Base-by-base conservation (phyloP, 2,113 vertebrate species). In the Macaca nemestrina region DNA sequence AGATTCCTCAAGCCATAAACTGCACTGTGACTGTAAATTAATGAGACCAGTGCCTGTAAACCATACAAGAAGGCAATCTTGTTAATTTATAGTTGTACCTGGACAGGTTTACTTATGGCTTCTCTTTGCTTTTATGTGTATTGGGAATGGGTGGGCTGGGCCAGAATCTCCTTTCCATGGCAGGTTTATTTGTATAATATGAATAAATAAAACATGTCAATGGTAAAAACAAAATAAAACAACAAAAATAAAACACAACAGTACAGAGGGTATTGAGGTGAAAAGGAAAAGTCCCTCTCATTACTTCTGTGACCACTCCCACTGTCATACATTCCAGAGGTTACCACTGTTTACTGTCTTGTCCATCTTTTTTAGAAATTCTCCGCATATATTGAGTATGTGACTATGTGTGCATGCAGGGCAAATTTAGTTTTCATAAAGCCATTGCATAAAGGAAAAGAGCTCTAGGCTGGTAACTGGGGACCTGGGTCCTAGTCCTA, bases 1-100 rank as follows among this genome's bases (percentile, higher is more conserved):
- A 96, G 95, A 92, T 95, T 97, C 90, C 88, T 95, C 57, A 90
- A 97, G 70, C 97, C 94, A 85, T 96, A 96, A 97, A 87, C 94
- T 50, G 52, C 88, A n/a, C 94, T 79, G 45, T 92, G 97, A 84
- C 97, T 92, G 57, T 93, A 84, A 97, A 96, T 98, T 95, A 95
- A 96, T 94, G 92, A 96, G 90, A 94, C 84, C 52, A 57, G 94
- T 94, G 55, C 45, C 83, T 75, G 59, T 96, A 95, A 97, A 90
- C 93, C 38, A 25, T 72, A 72, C 75, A 73, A 93, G 80, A 93
- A 94, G 81, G 80, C 90, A 93, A n/a, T 92, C 94, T 97, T 14
- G 2, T 83, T 96, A 96, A 94, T 97, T 97, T 95, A 94, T 92
- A 92, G 92, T 92, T 68, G 35, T n/a, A 96, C 97, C 94, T 81